Evolutionary conservation across 2,888 invertebrate genomes (phyloP), one percentile per base, ranked within the genome.

Genomic region (Drosophila quinaria): DNA sequence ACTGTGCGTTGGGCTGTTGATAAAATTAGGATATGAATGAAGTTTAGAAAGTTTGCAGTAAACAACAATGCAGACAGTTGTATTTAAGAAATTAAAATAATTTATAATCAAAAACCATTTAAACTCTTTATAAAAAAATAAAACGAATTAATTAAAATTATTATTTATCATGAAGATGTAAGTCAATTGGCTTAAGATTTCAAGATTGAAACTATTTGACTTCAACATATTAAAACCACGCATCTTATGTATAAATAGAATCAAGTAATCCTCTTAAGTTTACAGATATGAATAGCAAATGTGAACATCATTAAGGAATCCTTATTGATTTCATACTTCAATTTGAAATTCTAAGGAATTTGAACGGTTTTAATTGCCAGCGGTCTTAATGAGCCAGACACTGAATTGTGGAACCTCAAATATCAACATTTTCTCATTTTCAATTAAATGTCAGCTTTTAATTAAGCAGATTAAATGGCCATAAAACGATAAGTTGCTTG

Each of bases 401-500:
- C 60, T 65, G 46, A 72, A 55, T 72, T 72, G 74, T 41, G 63
- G 56, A 65, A 54, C 35, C 42, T 71, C 49, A 67, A 68, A 65
- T 70, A 70, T 84, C 56, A 59, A 59, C 55, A 66, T 69, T 56
- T 76, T 69, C 82, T 56, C 55, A 66, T 69, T 56, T 76, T 69
- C 82, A 58, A 76, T 89, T 70, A 68, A 76, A 68, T 51, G 56
- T 50, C 61, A 70, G 71, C 67, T 72, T 89, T 87, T 85, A 85
- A 85, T 85, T 85, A 89, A 87, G 63, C 56, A 62, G 82, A 74
- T 85, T 81, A 85, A 72, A 76, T 72, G 71, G 64, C 63, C 63
- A 89, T 89, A 78, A 87, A 72, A 55, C 5, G 39, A 5, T 17
- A 39, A 52, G 29, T n/a, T 10, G 65, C 46, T 47, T 35, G 50